phyloP scores from a whole-genome alignment of 2,113 vertebrate species.

The Scatophagus argus region DNA sequence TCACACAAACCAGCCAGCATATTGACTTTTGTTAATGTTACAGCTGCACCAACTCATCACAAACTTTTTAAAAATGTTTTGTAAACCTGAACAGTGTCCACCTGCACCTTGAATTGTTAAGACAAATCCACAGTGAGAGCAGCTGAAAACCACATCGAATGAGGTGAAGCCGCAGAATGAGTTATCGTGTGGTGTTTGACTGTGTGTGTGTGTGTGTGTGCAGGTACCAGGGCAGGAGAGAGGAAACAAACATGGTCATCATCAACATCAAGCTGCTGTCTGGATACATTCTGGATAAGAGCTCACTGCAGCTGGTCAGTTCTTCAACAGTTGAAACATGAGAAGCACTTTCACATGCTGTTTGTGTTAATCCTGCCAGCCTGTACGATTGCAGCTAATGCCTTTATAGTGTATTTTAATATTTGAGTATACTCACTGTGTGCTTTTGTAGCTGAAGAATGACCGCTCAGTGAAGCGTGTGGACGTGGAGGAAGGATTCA shows the following conservation, averaged over 20 bases:
- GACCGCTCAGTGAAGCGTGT: constrained; percentile 77
- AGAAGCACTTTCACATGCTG: neutral
- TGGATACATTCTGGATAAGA: constrained; percentile 78
- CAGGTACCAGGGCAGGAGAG: constrained; percentile 80
- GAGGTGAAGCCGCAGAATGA: too few relatives aligned
- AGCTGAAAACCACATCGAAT: neutral
- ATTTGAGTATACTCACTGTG: neutral
- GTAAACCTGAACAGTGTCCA: too few relatives aligned
- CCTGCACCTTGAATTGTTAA: neutral
- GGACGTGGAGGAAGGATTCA: constrained; percentile 73
- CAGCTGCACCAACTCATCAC: neutral
- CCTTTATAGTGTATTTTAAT: too few relatives aligned
- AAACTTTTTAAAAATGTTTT: neutral
- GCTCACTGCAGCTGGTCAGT: constrained; percentile 77
- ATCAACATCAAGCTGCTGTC: constrained; percentile 86
- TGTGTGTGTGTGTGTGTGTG: neutral
- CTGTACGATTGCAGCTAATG: too few relatives aligned
- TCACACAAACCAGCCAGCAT: neutral
- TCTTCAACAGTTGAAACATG: neutral
- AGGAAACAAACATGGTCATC: constrained; percentile 87
- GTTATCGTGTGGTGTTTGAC: neutral
- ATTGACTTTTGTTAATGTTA: neutral
- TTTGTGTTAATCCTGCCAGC: too few relatives aligned
- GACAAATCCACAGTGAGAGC: neutral
- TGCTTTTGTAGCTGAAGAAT: constrained; percentile 61